These are phyloP conservation scores for Panzeria rudis DNA, from an alignment of 2,888 invertebrate genomes.

Conservation along the genomic window DNA sequence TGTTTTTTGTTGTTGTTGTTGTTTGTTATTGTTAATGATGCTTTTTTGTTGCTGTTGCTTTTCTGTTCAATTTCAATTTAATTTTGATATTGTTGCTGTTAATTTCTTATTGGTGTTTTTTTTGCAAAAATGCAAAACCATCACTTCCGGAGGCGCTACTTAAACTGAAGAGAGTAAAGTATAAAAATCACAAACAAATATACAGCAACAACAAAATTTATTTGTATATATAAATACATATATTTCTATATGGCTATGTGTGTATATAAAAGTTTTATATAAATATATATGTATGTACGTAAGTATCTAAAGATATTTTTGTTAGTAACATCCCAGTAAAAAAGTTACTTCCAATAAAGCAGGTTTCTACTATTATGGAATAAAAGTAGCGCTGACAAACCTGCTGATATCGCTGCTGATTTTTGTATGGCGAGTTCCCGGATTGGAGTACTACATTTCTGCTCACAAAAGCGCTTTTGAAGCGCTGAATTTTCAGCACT, in stretches of 20 bases:
- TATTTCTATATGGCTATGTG: not conserved
- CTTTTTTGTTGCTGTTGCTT: conserved; percentile 4
- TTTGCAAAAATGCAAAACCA: conserved; percentile 78
- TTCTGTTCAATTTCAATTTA: not conserved
- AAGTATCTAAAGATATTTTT: conserved; percentile 34
- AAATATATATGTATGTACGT: conserved; percentile 15
- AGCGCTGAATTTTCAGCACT: too few relatives aligned
- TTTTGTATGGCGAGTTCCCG: too few relatives aligned
- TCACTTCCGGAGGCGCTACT: conserved; percentile 84
- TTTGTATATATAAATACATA: conserved; percentile 9
- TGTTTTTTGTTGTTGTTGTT: not conserved
- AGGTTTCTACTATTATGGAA: too few relatives aligned
- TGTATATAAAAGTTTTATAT: conserved; percentile 19
- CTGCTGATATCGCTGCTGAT: too few relatives aligned
- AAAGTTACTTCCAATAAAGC: too few relatives aligned
- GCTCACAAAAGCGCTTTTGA: too few relatives aligned
- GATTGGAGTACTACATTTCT: too few relatives aligned
- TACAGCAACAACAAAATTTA: conserved; percentile 21
- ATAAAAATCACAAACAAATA: conserved; percentile 64
- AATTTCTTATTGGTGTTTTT: conserved; percentile 51
- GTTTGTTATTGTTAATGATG: not conserved
- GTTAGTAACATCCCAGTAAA: conserved; percentile 64
- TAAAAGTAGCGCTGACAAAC: too few relatives aligned
- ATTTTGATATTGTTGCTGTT: conserved; percentile 38
- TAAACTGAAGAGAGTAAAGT: conserved; percentile 80